Conservation (phyloP, 2,113 vertebrate species). For the Halichoeres trimaculatus region DNA sequence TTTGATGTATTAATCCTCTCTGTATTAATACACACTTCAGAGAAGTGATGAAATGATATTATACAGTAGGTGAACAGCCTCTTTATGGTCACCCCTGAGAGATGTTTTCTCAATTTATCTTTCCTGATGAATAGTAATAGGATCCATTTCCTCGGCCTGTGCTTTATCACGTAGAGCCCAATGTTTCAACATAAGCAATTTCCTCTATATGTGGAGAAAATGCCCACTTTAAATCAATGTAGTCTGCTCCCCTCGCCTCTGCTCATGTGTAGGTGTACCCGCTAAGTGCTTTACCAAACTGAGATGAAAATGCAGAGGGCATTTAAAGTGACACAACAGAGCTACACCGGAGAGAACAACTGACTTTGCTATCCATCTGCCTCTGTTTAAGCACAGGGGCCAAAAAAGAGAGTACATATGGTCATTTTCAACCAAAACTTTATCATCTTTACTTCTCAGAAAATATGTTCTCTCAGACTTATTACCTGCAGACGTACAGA, state of each 20-base stretch:
- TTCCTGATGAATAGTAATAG: conserved; percentile 42
- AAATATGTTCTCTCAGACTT: too few relatives aligned
- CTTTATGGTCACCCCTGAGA: conserved; percentile 6
- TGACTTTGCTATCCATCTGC: background rate
- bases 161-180: conserved; percentile 25
- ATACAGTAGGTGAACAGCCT: background rate
- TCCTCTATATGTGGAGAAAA: conserved; percentile 27
- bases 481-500: background rate
- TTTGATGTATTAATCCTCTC: conserved; percentile 23
- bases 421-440: background rate
- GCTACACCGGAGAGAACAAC: background rate
- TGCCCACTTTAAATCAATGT: conserved; percentile 34
- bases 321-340: conserved; percentile 27
- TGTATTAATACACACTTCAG: conserved; percentile 18
- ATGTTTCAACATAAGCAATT: conserved; percentile 41
- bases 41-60: conserved; percentile 33
- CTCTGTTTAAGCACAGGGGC: background rate
- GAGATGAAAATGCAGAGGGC: conserved; percentile 20
- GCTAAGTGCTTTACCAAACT: conserved; percentile 16
- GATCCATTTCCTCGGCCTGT: conserved; percentile 24
- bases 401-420: background rate
- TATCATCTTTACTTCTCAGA: background rate
- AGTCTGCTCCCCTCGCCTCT: conserved; percentile 21
- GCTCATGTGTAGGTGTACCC: conserved; percentile 49
- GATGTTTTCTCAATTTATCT: conserved; percentile 27